These are phyloP conservation scores for Phalera bucephala DNA, from an alignment of 2,888 invertebrate species.

Conservation along the genomic window DNA sequence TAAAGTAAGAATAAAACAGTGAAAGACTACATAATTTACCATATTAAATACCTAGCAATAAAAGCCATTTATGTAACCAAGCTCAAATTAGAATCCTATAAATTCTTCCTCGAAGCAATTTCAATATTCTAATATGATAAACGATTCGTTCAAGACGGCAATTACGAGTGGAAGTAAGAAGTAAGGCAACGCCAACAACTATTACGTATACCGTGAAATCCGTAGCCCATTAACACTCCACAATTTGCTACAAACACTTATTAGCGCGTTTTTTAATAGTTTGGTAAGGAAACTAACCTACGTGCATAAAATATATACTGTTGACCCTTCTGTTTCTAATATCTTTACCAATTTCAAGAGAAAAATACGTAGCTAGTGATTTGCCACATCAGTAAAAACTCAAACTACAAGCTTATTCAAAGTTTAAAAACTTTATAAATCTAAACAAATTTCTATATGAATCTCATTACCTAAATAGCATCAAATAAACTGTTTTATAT, in stretches of 20 bases:
- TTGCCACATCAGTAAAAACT: too few relatives aligned
- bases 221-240: constrained; percentile 57
- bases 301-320: too few relatives aligned
- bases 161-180: constrained; percentile 55
- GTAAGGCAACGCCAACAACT: constrained; percentile 44
- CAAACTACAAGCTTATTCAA: too few relatives aligned
- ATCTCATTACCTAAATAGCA: too few relatives aligned
- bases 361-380: too few relatives aligned
- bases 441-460: too few relatives aligned
- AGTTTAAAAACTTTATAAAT: too few relatives aligned
- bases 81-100: constrained; percentile 50
- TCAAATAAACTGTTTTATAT: too few relatives aligned
- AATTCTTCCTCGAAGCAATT: constrained; percentile 51
- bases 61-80: constrained; percentile 42
- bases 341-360: too few relatives aligned
- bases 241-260: constrained; percentile 44
- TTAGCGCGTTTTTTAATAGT: constrained; percentile 22
- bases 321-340: too few relatives aligned
- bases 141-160: constrained; percentile 72
- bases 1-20: too few relatives aligned
- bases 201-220: constrained; percentile 56
- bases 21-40: constrained; percentile 12
- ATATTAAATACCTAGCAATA: constrained; percentile 18
- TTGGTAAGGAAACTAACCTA: constrained; percentile 15
- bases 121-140: constrained; percentile 68